Base-by-base conservation (phyloP, 1,140 invertebrate genomes). In the Acarapis woodi region DNA sequence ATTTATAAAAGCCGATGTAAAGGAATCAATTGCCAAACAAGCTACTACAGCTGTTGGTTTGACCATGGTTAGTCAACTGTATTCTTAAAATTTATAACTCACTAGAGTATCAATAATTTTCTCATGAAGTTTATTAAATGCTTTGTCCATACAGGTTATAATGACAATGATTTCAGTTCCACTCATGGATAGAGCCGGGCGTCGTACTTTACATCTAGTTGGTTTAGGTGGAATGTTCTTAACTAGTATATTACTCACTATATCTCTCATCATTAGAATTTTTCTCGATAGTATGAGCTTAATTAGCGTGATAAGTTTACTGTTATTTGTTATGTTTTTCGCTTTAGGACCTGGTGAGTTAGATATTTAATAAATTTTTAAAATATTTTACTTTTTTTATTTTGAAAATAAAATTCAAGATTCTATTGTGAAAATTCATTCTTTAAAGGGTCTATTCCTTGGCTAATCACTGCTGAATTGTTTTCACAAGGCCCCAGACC, bases 381-480 rank as follows among this genome's bases (percentile, higher is more conserved):
- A 16, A 22, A 47, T 58, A 44, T 37, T 61, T 3, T 14, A 14
- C 54, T 53, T 32, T 43, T 47, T 35, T 56, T 56, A 5, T 44
- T 58, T 39, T 44, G 6, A 35, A 21, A 21, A 14, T n/a, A n/a
- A 12, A n/a, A 21, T 20, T 22, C 15, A 35, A 9, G 3, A 10
- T 19, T 35, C 22, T 20, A 8, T 3, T 35, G 25, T 36, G 24
- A 4, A 23, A n/a, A 9, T 14, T 32, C 15, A 18, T 24, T 21
- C 14, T 24, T 34, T 35, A 9, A 28, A 56, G 60, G 87, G 32
- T 87, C 87, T 19, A 96, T 97, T 50, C 88, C 90, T 0, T 96
- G 88, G 88, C 74, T 97, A 68, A 96, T 94, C 50, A 93, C 87
- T 6, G 82, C 87, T 25, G 90, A 99, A 57, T 63, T 97, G 28